These are phyloP conservation scores for Pterocles orientalis DNA, from an alignment of 2,113 vertebrate genomes.

Conservation along the genomic window DNA sequence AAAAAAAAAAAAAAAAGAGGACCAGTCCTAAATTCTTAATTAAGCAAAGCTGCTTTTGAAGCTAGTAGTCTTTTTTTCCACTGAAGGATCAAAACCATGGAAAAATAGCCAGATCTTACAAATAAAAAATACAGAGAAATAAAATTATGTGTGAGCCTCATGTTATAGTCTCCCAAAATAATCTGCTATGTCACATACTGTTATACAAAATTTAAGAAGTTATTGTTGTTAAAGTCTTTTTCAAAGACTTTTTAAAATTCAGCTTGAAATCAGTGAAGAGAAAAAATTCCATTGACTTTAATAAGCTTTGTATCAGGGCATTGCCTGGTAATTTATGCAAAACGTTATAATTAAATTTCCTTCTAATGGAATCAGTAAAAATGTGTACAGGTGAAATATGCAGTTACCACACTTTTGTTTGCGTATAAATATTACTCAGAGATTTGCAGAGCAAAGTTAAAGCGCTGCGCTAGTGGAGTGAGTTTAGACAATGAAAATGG, in stretches of 20 bases:
- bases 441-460: background rate
- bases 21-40: slow-evolving; percentile 15
- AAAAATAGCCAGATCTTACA: background rate
- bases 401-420: background rate
- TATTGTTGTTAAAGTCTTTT: background rate
- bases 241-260: slow-evolving; percentile 13
- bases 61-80: background rate
- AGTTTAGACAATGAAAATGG: background rate
- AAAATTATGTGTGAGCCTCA: background rate
- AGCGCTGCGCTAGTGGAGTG: background rate
- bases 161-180: background rate
- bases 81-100: background rate
- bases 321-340: background rate
- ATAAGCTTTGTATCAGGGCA: background rate
- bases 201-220: background rate
- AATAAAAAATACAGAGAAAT: background rate
- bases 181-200: background rate
- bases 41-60: slow-evolving; percentile 2
- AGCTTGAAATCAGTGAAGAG: slow-evolving; percentile 13
- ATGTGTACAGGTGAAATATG: background rate
- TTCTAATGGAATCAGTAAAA: background rate
- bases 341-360: background rate
- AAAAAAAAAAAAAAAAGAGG: background rate
- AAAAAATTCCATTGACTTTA: slow-evolving; percentile 14
- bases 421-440: background rate